Evolutionary conservation across 2,113 vertebrate genomes (phyloP).

Genomic region (Oncorhynchus gorbuscha): DNA sequence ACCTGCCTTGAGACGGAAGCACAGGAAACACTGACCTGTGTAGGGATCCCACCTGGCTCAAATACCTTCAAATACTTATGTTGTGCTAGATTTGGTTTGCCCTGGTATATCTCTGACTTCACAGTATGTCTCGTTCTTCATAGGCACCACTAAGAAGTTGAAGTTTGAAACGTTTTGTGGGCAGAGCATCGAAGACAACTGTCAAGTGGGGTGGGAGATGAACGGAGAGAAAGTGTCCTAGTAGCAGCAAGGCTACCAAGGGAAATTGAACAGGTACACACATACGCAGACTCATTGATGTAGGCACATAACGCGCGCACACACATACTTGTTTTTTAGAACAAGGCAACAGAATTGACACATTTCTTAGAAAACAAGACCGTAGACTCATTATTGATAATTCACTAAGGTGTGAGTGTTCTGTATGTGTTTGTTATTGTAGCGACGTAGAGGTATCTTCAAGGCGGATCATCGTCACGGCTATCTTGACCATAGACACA

Average conservation of each 20-base stretch:
- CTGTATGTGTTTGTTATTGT: not conserved
- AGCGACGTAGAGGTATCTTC: not conserved
- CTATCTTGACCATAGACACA: conserved; percentile 47
- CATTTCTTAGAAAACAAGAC: not conserved
- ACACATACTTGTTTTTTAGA: not conserved
- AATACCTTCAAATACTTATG: no score
- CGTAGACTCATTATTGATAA: not conserved
- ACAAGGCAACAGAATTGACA: not conserved
- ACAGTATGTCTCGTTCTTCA: no score
- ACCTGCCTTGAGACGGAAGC: no score
- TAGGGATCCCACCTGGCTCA: no score
- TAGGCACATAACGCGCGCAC: not conserved
- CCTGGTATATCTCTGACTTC: no score
- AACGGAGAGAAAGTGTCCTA: not conserved
- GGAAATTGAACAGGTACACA: not conserved
- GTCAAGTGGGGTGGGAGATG: conserved; percentile 21
- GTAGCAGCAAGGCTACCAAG: conserved; percentile 4
- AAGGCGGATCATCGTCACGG: not conserved
- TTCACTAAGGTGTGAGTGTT: not conserved
- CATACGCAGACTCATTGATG: not conserved
- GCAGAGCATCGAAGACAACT: rapidly evolving
- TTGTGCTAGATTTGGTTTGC: no score
- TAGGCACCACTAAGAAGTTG: no score
- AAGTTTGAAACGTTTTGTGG: conserved; percentile 43
- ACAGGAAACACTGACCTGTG: no score